Evolutionary conservation across 2,113 vertebrate genomes (phyloP), one percentile per base, ranked within the genome.

Genomic region (Brachyistius frenatus): DNA sequence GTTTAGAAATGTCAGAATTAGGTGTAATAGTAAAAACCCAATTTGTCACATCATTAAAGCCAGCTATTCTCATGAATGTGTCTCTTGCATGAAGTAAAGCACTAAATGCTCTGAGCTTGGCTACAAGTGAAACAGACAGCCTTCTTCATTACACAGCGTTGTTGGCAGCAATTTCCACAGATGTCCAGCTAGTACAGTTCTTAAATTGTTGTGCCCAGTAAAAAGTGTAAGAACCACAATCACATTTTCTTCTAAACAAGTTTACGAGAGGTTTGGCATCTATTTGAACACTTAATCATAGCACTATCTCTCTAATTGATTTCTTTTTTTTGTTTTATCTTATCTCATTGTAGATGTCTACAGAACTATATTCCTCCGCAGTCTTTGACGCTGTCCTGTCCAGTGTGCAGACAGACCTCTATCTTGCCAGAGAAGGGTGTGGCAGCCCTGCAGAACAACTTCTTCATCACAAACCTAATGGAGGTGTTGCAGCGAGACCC

Each of bases 391-490:
- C 93, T 98, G 67, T 97, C 97, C 55, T 98, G 97, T 88, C 97
- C 97, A 0, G 97, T 98, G 15, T 98, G 97, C 89, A 94, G 97
- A 65, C 97, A 98, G 93, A 98, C 97, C 0, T 99, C 97, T 50
- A 98, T 99, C 91, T 90, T 98, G 61, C 97, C 97, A 0, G 97
- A 98, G 87, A 96, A 96, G 79, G 97, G 97, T 0, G 97, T 98
- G 64, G 95, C 97, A 0, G 97, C 97, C 0, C 89, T 98, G 32
- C 97, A 98, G 94, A 98, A 98, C 91, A 98, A 98, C 86, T 98
- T 98, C 93, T 99, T 99, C 94, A 98, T 99, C 94, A 98, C 96
- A 58, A 98, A 98, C 93, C 95, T 98, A 65, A 98, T 99, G 97
- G 97, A 99, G 90, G 97, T 97, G 15, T 92, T 98, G 72, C 96